Base-by-base conservation (phyloP, 2,797 vertebrate genomes). In the Mergus octosetaceus region DNA sequence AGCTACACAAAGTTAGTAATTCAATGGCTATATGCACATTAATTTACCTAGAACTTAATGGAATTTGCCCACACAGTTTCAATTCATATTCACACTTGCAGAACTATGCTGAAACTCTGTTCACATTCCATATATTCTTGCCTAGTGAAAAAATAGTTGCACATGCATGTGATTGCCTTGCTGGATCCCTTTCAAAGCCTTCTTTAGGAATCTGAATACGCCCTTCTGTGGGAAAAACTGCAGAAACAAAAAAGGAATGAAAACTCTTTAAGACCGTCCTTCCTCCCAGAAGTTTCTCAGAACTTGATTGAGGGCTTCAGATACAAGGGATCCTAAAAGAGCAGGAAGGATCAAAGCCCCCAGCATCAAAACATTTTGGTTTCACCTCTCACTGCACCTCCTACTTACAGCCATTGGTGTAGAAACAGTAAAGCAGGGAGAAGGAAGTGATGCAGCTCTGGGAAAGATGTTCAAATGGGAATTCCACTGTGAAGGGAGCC, bases 211-310 rank as follows among this genome's bases (percentile, higher is more conserved):
- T 95, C 89, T 93, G 94, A 84, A 94, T 41, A 91, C 94, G 43
- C 96, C 94, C 95, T 97, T 96, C 91, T 97, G 91, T 97, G 92
- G 89, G 95, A 96, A 97, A 96, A 96, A 79, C 74, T 92, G 74
- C 53, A 93, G 92, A 91, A 94, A 89, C 41, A 89, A 89, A 90
- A 95, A 94, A 78, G 76, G 56, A 91, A 93, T 75, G 66, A 81
- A 91, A 96, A 75, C 76, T 89, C 41, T 85, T 75, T 84, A 93
- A 93, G 82, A 83, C 51, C 1, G 2, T 96, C 70, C 70, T 94
- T 91, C 87, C 76, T 90, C 89, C 70, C 70, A 87, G 75, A 94
- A 89, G 62, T 94, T 96, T 91, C 94, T 94, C 91, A 91, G 87
- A 92, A 92, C 70, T 84, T 86, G 92, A 87, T 56, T 87, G 76